Evolutionary conservation across 2,797 vertebrate genomes (phyloP).

Genomic region (Tadarida brasiliensis): DNA sequence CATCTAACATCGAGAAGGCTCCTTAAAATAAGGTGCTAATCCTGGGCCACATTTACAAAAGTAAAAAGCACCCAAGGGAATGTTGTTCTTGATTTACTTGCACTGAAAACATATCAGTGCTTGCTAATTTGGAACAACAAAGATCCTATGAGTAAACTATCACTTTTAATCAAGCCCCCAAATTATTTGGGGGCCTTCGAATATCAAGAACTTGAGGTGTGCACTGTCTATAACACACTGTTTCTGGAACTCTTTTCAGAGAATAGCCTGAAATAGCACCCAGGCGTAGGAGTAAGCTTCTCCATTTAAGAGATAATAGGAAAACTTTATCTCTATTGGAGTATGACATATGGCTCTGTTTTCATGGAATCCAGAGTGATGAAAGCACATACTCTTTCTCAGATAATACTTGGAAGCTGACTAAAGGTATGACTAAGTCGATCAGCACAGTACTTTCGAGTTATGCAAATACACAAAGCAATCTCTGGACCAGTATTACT

Average conservation of each 20-base stretch:
- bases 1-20: background rate
- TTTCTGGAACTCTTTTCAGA: background rate
- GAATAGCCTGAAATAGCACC: background rate
- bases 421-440: background rate
- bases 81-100: slow-evolving; percentile 20
- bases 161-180: background rate
- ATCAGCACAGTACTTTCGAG: background rate
- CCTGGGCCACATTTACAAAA: slow-evolving; percentile 22
- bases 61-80: slow-evolving; percentile 12
- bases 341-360: background rate
- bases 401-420: background rate
- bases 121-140: slow-evolving; percentile 43
- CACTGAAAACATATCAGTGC: slow-evolving; percentile 29
- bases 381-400: background rate
- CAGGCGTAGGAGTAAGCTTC: background rate
- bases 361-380: background rate
- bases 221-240: background rate
- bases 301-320: slow-evolving; percentile 41
- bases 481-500: background rate
- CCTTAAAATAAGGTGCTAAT: background rate
- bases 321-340: background rate
- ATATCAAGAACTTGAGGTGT: background rate
- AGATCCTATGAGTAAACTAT: background rate
- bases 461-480: background rate
- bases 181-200: background rate